Conservation (phyloP, 2,797 vertebrate genomes). For the Sebastes diaconus region DNA sequence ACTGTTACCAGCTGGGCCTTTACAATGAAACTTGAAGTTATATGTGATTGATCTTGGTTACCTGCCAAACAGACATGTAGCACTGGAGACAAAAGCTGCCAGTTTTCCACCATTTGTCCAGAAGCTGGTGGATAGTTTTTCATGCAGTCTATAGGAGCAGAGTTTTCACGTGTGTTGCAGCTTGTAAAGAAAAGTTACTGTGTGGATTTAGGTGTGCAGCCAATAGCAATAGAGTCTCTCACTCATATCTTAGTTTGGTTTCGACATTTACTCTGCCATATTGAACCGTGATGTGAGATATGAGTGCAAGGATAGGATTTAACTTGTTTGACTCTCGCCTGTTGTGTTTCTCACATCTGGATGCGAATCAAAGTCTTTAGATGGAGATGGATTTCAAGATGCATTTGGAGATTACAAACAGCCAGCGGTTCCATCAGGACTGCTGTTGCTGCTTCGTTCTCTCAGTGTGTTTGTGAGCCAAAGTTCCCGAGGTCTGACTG, state of each 20-base stretch:
- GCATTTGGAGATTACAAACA: slow-evolving; percentile 34
- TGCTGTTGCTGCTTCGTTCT: background rate
- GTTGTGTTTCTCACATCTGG: slow-evolving; percentile 39
- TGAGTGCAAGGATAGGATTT: slow-evolving; percentile 22
- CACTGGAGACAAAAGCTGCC: slow-evolving; percentile 2
- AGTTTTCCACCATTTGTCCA: slow-evolving; percentile 48
- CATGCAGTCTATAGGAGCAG: slow-evolving; percentile 8
- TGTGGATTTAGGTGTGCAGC: slow-evolving; percentile 56
- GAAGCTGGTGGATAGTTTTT: slow-evolving; percentile 29
- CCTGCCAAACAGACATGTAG: slow-evolving; percentile 41
- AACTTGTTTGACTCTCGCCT: slow-evolving; percentile 29
- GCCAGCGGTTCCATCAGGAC: slow-evolving; percentile 2
- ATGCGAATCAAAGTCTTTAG: slow-evolving; percentile 33
- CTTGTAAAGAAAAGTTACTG: slow-evolving; percentile 46
- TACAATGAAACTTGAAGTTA: slow-evolving; percentile 13
- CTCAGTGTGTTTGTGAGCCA: slow-evolving; percentile 18
- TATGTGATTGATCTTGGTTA: slow-evolving; percentile 55
- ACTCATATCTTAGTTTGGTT: slow-evolving; percentile 13
- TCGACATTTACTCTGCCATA: background rate
- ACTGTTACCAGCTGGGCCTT: background rate
- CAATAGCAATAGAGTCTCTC: slow-evolving; percentile 33
- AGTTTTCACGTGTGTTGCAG: slow-evolving; percentile 10
- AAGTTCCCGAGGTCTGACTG: slow-evolving; percentile 38
- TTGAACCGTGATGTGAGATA: slow-evolving; percentile 31
- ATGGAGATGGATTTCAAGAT: slow-evolving; percentile 29